Conservation (phyloP, 2,888 invertebrate genomes). For the Schrankia costaestrigalis region DNA sequence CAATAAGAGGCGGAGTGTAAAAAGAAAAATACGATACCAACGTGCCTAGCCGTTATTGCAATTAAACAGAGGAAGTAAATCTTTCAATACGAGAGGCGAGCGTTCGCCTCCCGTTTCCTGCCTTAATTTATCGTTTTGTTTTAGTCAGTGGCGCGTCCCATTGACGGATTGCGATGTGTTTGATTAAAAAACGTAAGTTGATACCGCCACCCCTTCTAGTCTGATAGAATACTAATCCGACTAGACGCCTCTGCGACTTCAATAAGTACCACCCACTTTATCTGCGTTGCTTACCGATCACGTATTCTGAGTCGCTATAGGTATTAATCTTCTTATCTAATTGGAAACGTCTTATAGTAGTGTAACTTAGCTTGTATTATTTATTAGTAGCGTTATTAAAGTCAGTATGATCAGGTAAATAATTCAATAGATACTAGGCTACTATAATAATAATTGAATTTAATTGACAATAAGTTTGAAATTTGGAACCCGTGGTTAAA, state of each 20-base stretch:
- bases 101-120: conserved; percentile 74
- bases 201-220: conserved; percentile 59
- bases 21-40: conserved; percentile 81
- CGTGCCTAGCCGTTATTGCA: conserved; percentile 81
- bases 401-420: no score
- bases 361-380: no score
- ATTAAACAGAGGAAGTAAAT: conserved; percentile 81
- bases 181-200: conserved; percentile 75
- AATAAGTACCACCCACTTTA: conserved; percentile 37
- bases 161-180: conserved; percentile 77
- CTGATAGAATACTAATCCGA: conserved; percentile 45
- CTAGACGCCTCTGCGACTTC: conserved; percentile 30
- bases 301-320: conserved; percentile 7
- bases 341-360: conserved; percentile 1
- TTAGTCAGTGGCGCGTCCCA: conserved; percentile 74
- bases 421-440: no score
- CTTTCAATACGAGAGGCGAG: conserved; percentile 77
- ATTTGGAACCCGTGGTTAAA: no score
- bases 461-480: no score
- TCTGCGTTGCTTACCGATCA: conserved; percentile 18
- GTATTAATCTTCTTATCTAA: conserved; percentile 1
- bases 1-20: conserved; percentile 80
- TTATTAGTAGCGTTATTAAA: no score
- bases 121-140: conserved; percentile 80
- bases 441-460: no score